Percentiles rank a stretch among this genome's conserved stretches.
phyloP scores from a whole-genome alignment of 2,113 vertebrate genomes.

The Pseudonaja textilis region DNA sequence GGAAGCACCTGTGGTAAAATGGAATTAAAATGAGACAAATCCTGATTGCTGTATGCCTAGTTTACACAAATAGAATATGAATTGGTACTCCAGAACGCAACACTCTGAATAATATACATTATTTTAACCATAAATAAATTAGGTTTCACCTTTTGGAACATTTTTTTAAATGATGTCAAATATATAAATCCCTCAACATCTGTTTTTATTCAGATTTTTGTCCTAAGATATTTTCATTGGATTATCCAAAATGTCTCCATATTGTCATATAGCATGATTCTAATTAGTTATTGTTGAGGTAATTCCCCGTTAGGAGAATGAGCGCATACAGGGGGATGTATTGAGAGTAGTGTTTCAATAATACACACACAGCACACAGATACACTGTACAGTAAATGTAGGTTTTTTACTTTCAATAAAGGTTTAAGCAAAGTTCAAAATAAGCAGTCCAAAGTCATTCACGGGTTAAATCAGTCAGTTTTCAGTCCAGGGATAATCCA shows the following conservation, averaged over 20 bases:
- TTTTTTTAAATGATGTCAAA: not conserved
- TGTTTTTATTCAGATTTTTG: not conserved
- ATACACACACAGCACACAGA: too few relatives aligned
- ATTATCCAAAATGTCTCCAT: not conserved
- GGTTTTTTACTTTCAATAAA: too few relatives aligned
- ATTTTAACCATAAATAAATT: not conserved
- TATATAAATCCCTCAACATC: not conserved
- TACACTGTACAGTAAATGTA: too few relatives aligned
- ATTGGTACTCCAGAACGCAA: not conserved
- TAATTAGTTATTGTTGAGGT: not conserved
- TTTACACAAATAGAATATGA: not conserved
- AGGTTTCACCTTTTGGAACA: not conserved
- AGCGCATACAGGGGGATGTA: too few relatives aligned
- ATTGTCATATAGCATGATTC: not conserved
- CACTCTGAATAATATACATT: not conserved
- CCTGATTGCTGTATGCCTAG: not conserved
- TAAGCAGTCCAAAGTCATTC: too few relatives aligned
- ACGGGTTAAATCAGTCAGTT: too few relatives aligned
- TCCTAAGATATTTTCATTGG: not conserved
- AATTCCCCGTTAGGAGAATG: too few relatives aligned
- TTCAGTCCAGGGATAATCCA: too few relatives aligned
- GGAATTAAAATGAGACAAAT: conserved; percentile 1
- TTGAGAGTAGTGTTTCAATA: too few relatives aligned
- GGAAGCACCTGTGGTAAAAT: conserved; percentile 69
- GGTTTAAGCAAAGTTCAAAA: too few relatives aligned